Evolutionary conservation across 2,888 invertebrate genomes (phyloP).

Genomic region (Drosophila kokeensis): DNA sequence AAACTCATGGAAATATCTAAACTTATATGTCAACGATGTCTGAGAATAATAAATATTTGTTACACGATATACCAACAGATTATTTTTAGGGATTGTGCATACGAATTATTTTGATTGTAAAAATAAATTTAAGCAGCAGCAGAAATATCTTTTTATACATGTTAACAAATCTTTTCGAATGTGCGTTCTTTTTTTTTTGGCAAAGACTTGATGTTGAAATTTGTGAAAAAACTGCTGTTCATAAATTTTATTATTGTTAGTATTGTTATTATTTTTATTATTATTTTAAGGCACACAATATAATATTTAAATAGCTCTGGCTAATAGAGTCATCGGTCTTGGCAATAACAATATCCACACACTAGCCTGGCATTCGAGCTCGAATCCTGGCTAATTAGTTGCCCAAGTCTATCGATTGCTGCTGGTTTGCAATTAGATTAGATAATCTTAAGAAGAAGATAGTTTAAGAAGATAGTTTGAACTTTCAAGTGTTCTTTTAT

Average conservation of each 20-base stretch:
- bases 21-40: conserved; percentile 1
- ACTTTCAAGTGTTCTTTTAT: not conserved
- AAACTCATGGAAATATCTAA: conserved; percentile 1
- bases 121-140: not conserved
- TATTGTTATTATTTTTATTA: not conserved
- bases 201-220: not conserved
- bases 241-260: not conserved
- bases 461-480: too few species aligned
- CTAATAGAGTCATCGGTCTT: not conserved
- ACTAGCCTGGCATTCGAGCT: too few species aligned
- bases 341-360: not conserved
- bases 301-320: not conserved
- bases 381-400: not conserved
- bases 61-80: not conserved
- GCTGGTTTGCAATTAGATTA: not conserved
- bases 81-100: not conserved
- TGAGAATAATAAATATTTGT: not conserved
- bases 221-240: not conserved
- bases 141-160: too few species aligned
- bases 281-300: not conserved
- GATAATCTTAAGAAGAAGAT: not conserved
- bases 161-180: not conserved
- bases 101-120: not conserved
- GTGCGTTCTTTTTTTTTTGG: not conserved
- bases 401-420: not conserved